Percentiles rank a stretch among this genome's conserved stretches.
phyloP scores from a whole-genome alignment of 2,888 invertebrate species.

The Galerucella calmariensis region DNA sequence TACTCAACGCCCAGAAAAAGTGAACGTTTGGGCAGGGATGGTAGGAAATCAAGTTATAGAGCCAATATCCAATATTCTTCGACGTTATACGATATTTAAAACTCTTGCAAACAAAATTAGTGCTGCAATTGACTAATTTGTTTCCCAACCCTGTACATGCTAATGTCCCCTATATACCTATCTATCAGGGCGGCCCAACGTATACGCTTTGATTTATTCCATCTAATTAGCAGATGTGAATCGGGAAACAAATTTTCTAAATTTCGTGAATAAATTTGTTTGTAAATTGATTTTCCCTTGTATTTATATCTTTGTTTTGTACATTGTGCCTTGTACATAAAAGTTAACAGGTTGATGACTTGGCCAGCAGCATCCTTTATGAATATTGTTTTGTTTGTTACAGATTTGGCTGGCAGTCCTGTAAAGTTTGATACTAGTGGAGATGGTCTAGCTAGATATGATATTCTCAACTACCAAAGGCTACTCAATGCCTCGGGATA shows the following conservation, averaged over 20 bases:
- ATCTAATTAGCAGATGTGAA: too few relatives aligned
- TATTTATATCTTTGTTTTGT: background rate
- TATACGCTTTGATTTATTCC: too few relatives aligned
- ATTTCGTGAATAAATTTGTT: background rate
- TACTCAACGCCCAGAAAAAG: too few relatives aligned
- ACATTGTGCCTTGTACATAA: background rate
- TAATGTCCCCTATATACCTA: too few relatives aligned
- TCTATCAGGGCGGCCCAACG: too few relatives aligned
- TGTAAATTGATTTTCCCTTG: background rate
- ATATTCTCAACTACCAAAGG: constrained; percentile 77
- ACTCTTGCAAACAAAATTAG: too few relatives aligned
- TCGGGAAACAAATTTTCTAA: background rate
- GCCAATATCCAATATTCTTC: too few relatives aligned
- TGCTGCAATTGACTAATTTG: too few relatives aligned
- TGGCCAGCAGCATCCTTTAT: background rate
- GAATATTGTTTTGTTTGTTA: constrained; percentile 48
- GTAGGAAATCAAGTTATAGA: too few relatives aligned
- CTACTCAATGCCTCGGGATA: constrained; percentile 65
- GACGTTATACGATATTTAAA: too few relatives aligned
- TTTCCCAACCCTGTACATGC: too few relatives aligned
- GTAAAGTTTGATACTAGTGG: constrained; percentile 79
- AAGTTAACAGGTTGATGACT: background rate
- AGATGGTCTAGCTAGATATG: constrained; percentile 79
- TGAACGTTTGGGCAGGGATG: too few relatives aligned
- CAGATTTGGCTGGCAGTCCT: constrained; percentile 75